Evolutionary conservation across 2,888 invertebrate species (phyloP).

Genomic region (Hyles lineata): DNA sequence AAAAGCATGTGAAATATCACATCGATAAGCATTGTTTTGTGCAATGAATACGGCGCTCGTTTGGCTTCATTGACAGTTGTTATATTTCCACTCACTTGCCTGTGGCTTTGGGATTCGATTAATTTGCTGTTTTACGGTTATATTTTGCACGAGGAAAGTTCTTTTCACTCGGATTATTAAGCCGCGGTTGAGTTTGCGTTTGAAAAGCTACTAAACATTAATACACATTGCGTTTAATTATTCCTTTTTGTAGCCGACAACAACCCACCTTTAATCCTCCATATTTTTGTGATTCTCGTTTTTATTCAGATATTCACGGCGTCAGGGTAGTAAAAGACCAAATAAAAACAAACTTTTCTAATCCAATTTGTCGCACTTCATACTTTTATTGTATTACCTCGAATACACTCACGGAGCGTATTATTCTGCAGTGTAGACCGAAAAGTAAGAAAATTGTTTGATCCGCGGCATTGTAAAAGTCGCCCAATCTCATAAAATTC

Average conservation of each 20-base stretch:
- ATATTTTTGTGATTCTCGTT: constrained; percentile 13
- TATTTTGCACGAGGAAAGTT: background rate
- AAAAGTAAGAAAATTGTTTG: constrained; percentile 77
- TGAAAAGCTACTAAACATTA: background rate
- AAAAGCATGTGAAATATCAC: constrained; percentile 40
- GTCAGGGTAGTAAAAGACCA: constrained; percentile 52
- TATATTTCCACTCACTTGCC: constrained; percentile 37
- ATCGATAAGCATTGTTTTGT: constrained; percentile 41
- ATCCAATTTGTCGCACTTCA: constrained; percentile 80
- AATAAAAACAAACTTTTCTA: constrained; percentile 69
- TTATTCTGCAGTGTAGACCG: constrained; percentile 68
- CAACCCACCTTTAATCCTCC: background rate
- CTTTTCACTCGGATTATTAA: background rate
- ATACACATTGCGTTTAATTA: background rate
- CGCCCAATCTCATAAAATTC: constrained; percentile 78
- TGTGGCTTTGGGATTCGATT: constrained; percentile 38
- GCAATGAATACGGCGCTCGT: constrained; percentile 39
- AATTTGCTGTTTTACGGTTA: constrained; percentile 38
- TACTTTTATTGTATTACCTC: constrained; percentile 76
- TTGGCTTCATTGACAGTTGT: constrained; percentile 41
- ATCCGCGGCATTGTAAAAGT: constrained; percentile 81
- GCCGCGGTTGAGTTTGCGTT: background rate
- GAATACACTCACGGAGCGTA: constrained; percentile 70
- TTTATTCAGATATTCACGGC: constrained; percentile 18
- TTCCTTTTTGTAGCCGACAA: background rate